Evolutionary conservation across 2,888 invertebrate genomes (phyloP).

Genomic region (Malacosoma neustria): DNA sequence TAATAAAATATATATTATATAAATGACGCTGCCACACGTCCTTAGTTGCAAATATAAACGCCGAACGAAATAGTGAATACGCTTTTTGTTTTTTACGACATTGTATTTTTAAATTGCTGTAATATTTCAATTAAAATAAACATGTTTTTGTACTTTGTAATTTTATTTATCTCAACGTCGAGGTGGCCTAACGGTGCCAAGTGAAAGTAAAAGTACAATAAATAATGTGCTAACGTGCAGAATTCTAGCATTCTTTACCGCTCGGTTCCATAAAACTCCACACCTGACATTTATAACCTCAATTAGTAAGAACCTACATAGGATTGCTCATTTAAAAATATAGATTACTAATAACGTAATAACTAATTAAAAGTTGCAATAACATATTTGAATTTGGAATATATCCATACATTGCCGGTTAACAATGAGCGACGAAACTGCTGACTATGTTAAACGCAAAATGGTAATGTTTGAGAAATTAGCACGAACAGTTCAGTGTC

Average conservation of each 20-base stretch:
- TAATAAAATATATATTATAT: conserved; percentile 33
- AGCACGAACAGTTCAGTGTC: no score
- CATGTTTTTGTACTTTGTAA: conserved; percentile 60
- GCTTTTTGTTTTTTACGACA: conserved; percentile 59
- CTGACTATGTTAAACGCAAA: neutral
- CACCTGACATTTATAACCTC: no score
- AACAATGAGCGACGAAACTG: neutral
- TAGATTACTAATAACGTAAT: no score
- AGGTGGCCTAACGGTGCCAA: conserved; percentile 17
- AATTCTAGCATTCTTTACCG: no score
- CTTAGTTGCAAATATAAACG: conserved; percentile 58
- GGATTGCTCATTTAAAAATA: no score
- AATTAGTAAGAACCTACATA: no score
- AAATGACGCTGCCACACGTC: conserved; percentile 52
- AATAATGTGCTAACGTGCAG: neutral
- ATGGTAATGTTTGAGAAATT: neutral
- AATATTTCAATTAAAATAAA: conserved; percentile 65
- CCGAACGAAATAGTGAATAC: conserved; percentile 61
- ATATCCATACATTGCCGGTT: neutral
- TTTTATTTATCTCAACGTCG: conserved; percentile 25
- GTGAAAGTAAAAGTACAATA: conserved; percentile 13
- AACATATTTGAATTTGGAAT: no score
- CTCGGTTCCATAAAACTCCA: no score
- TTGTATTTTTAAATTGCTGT: conserved; percentile 69
- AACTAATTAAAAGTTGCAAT: no score